Conservation (phyloP, 2,113 vertebrate genomes). For the Dermatemys mawii region DNA sequence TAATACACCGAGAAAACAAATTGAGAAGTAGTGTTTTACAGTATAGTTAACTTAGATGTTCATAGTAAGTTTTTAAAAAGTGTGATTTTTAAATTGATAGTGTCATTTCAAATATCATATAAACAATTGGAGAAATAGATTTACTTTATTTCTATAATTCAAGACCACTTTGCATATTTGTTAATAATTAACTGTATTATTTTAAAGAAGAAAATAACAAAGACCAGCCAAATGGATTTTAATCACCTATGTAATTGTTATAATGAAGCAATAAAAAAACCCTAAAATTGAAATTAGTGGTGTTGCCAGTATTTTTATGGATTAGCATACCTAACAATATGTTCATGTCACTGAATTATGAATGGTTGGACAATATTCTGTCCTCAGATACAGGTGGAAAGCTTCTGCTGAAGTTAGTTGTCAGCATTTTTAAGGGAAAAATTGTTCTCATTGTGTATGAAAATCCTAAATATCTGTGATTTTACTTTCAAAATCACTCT, state of each 20-base stretch:
- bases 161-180: not conserved
- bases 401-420: not conserved
- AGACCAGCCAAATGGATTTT: not conserved
- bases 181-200: not conserved
- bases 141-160: not conserved
- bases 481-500: not conserved
- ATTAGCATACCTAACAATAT: not conserved
- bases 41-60: not conserved
- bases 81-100: not conserved
- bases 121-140: not conserved
- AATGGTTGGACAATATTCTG: not conserved
- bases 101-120: not conserved
- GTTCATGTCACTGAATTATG: not conserved
- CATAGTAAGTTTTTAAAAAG: too few relatives aligned
- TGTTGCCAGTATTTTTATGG: not conserved
- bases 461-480: not conserved
- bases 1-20: not conserved
- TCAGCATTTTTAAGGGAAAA: not conserved
- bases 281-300: not conserved
- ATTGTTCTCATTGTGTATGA: not conserved
- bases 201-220: not conserved
- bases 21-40: not conserved
- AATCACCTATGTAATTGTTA: not conserved
- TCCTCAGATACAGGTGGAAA: not conserved
- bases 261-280: not conserved